These are phyloP conservation scores for Charaxes varanes DNA, from an alignment of 1,140 invertebrate species.

Conservation along the genomic window DNA sequence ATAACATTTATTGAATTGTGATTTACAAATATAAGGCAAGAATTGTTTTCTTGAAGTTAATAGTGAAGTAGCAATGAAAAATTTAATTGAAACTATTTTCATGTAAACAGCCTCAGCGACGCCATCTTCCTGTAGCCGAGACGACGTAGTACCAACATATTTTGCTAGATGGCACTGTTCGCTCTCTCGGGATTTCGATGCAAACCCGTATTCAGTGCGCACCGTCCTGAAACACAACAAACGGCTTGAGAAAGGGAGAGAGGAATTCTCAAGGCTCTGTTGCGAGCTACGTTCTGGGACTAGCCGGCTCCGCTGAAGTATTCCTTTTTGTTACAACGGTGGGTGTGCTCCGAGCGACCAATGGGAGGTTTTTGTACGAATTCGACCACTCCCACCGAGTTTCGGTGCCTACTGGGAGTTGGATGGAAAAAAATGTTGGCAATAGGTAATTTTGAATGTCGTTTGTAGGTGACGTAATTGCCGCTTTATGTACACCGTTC, in stretches of 20 bases:
- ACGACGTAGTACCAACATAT: conserved; percentile 25
- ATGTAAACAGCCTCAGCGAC: conserved; percentile 21
- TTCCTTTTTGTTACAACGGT: conserved; percentile 57
- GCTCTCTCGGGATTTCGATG: conserved; percentile 38
- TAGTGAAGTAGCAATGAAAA: too few relatives aligned
- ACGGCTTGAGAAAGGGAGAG: conserved; percentile 63
- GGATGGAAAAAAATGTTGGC: conserved; percentile 60
- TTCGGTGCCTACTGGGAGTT: conserved; percentile 69
- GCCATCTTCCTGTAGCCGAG: conserved; percentile 45
- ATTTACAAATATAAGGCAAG: too few relatives aligned
- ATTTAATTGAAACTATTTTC: too few relatives aligned
- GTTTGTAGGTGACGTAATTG: conserved; percentile 64
- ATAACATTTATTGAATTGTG: too few relatives aligned
- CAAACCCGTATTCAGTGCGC: conserved; percentile 50
- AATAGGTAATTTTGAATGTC: conserved; percentile 69
- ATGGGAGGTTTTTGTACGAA: conserved; percentile 45
- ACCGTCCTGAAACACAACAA: conserved; percentile 61
- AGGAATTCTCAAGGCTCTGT: conserved; percentile 65
- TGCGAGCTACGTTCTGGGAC: conserved; percentile 37
- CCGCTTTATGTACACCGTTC: conserved; percentile 50
- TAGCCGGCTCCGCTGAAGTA: conserved; percentile 29
- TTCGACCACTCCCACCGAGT: conserved; percentile 58
- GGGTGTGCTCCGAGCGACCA: conserved; percentile 50
- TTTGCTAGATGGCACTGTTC: conserved; percentile 41
- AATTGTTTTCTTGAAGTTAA: too few relatives aligned